Base-by-base conservation (phyloP, 1,140 invertebrate species). In the Akabosia matsudoensis region DNA sequence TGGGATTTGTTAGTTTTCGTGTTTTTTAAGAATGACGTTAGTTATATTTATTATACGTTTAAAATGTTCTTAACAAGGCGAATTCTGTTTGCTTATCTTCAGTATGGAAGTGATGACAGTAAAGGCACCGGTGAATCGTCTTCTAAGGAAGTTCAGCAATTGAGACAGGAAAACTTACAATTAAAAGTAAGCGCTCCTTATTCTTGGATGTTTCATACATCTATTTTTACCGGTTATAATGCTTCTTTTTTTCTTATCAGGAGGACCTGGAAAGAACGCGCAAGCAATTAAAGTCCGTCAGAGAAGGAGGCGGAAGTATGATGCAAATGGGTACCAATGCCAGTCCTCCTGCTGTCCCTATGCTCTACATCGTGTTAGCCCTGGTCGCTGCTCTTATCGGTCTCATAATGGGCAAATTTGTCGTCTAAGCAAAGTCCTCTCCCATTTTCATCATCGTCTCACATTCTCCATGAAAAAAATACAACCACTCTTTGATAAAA, bases 371-470 rank as follows among this genome's bases (percentile, higher is more conserved):
- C 31, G 82, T 86, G 72, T 79, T 84, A 79, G 85, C 85, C 31
- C 74, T 87, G 64, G 73, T 83, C 33, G 83, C 83, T 56, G 83
- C 77, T 67, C 79, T 88, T 64, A 76, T 87, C 77, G 86, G 87
- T 77, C 83, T 86, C 70, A 81, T 87, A 70, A 77, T 87, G 33
- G 86, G 86, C 52, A 88, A 87, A 82, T 85, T 86, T 77, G 80
- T 87, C 74, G 84, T 87, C 74, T 87, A 84, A 85, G 79, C 24
- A 24, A 26, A 10, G 37, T 10, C 7, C 37, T 45, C n/a, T 28
- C 26, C n/a, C n/a, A 61, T 34, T 73, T 52, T 67, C 22, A 10
- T 7, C 7, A 61, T 16, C 7, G 30, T 30, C 30, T 67, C 61
- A 67, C 61, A 7, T 28, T 56, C n/a, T n/a, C 37, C 7, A 45